Percentiles rank a stretch among this genome's conserved stretches.
Conservation (phyloP, 2,797 vertebrate genomes). For the Rhinogobio ventralis region DNA sequence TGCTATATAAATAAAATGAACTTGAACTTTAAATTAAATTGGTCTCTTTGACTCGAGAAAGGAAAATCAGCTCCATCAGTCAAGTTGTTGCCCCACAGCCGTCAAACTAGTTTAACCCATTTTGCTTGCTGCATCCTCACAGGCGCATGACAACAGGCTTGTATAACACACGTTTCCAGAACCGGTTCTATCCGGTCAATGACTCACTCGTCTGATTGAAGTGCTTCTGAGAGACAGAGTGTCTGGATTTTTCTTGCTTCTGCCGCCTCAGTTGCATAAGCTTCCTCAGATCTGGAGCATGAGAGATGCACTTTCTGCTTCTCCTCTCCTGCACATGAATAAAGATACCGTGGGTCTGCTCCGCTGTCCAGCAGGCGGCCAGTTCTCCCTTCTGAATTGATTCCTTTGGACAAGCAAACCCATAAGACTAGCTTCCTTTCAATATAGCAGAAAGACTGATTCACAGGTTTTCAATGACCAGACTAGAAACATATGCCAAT, state of each 20-base stretch:
- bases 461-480: neutral
- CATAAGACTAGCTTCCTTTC: neutral
- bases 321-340: neutral
- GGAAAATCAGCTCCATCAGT: slow-evolving; percentile 3
- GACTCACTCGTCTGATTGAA: slow-evolving; percentile 56
- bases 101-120: slow-evolving; percentile 24
- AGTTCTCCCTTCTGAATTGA: slow-evolving; percentile 25
- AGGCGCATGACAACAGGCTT: slow-evolving; percentile 61
- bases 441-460: neutral
- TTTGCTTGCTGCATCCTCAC: slow-evolving; percentile 37
- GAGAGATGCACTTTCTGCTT: slow-evolving; percentile 5
- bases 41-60: neutral
- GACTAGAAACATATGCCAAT: neutral
- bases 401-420: neutral
- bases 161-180: slow-evolving; percentile 68
- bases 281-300: slow-evolving; percentile 39
- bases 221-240: slow-evolving; percentile 57
- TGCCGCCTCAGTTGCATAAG: slow-evolving; percentile 68
- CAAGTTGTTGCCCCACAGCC: neutral
- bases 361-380: neutral
- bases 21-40: neutral
- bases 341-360: neutral
- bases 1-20: no score
- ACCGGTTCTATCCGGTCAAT: slow-evolving; percentile 76
- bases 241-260: slow-evolving; percentile 70